Evolutionary conservation across 2,797 vertebrate genomes (phyloP).

Genomic region (Hyperoplus lanceolatus): DNA sequence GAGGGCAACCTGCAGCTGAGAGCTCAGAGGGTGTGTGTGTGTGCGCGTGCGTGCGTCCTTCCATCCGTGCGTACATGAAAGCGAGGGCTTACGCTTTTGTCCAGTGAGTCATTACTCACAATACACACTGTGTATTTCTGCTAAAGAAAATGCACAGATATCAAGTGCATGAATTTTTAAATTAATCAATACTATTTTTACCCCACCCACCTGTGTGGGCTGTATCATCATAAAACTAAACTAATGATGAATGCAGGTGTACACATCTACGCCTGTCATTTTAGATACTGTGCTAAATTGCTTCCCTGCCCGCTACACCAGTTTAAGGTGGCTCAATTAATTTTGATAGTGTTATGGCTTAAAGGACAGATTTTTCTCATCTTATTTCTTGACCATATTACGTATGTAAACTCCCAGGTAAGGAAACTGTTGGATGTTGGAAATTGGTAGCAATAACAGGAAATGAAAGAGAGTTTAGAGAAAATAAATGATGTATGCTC

Average conservation of each 20-base stretch:
- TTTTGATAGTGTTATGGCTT: neutral
- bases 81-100: constrained; percentile 38
- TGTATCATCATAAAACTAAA: neutral
- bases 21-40: constrained; percentile 46
- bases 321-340: neutral
- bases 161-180: constrained; percentile 3
- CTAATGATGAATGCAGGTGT: neutral
- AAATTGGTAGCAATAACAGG: neutral
- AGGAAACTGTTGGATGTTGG: neutral
- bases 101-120: constrained; percentile 24
- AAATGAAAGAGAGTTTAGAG: neutral
- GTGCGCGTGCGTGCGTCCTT: neutral
- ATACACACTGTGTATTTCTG: constrained; percentile 21
- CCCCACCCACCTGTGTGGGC: neutral
- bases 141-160: constrained; percentile 16
- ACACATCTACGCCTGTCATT: neutral
- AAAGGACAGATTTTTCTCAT: neutral
- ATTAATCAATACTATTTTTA: neutral
- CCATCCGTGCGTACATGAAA: constrained; percentile 19
- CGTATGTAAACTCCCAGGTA: too few species aligned
- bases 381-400: neutral
- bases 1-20: constrained; percentile 80
- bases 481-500: too few species aligned
- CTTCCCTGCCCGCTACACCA: neutral
- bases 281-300: neutral